A percentile compares a stretch with the other conserved stretches of the same genome.
phyloP scores from a whole-genome alignment of 2,888 invertebrate species.

The Philereme vetulata region DNA sequence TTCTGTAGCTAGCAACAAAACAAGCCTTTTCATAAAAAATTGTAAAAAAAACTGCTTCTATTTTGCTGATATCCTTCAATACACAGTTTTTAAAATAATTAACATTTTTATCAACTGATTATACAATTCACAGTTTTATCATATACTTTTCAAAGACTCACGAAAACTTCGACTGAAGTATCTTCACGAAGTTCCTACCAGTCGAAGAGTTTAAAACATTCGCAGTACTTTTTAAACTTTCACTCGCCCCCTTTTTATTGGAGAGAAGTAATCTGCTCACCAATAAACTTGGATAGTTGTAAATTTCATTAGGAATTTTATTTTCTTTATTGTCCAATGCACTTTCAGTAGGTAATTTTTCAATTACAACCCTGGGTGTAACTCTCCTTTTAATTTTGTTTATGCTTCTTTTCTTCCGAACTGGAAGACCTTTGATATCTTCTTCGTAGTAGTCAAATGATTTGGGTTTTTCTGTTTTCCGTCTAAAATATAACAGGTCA shows the following conservation, averaged over 20 bases:
- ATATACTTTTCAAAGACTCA: too few relatives aligned
- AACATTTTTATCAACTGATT: too few relatives aligned
- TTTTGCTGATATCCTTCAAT: too few relatives aligned
- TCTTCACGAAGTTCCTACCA: constrained; percentile 19
- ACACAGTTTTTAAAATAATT: too few relatives aligned
- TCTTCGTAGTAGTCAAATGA: constrained; percentile 64
- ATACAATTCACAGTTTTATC: too few relatives aligned
- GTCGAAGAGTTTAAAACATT: constrained; percentile 16
- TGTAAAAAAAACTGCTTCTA: too few relatives aligned
- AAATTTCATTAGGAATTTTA: constrained; percentile 25
- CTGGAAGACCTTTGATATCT: constrained; percentile 63
- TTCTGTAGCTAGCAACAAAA: too few relatives aligned
- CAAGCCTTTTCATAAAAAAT: too few relatives aligned
- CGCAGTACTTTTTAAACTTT: constrained; percentile 13
- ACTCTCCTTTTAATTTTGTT: constrained; percentile 13
- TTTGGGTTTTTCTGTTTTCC: constrained; percentile 18
- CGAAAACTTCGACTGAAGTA: constrained; percentile 27
- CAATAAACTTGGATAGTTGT: constrained; percentile 16
- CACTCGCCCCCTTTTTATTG: background rate
- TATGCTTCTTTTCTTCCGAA: constrained; percentile 53
- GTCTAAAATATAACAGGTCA: background rate
- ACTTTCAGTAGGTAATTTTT: constrained; percentile 16
- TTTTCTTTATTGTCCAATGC: constrained; percentile 18
- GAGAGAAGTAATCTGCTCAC: constrained; percentile 29
- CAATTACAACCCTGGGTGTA: constrained; percentile 7